phyloP scores from a whole-genome alignment of 2,797 vertebrate genomes.

The Trematomus bernacchii region DNA sequence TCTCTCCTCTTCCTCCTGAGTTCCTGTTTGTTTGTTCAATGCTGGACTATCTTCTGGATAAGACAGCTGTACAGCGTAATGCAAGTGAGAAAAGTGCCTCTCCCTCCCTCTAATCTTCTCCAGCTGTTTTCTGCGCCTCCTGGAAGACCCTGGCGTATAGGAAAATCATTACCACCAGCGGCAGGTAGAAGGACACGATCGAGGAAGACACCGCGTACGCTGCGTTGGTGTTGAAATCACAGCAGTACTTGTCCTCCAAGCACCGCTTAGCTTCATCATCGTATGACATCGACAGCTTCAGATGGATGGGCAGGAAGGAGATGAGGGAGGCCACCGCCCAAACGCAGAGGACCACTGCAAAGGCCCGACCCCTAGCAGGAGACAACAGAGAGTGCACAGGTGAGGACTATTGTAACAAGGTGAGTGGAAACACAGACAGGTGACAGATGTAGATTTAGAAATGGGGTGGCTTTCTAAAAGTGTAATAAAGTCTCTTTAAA shows the following conservation, averaged over 20 bases:
- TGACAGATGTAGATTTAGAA: not conserved
- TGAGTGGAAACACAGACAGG: not conserved
- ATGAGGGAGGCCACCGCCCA: conserved; percentile 95
- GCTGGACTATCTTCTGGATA: conserved; percentile 51
- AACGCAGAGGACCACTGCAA: conserved; percentile 89
- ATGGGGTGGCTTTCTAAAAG: not conserved
- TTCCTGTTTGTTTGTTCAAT: conserved; percentile 40
- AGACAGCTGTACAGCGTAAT: conserved; percentile 72
- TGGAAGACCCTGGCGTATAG: conserved; percentile 94
- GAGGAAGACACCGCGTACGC: conserved; percentile 94
- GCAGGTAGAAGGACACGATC: conserved; percentile 96
- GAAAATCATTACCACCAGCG: conserved; percentile 94
- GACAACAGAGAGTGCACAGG: conserved; percentile 3
- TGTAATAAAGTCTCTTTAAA: too few species aligned
- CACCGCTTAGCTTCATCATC: conserved; percentile 76
- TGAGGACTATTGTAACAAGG: not conserved
- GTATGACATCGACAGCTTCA: conserved; percentile 89
- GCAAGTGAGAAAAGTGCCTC: conserved; percentile 84
- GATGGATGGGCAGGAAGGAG: conserved; percentile 96
- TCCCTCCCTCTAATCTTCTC: conserved; percentile 92
- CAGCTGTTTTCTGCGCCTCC: conserved; percentile 94
- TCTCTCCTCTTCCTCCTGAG: conserved; percentile 44
- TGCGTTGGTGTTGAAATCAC: conserved; percentile 93
- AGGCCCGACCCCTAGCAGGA: conserved; percentile 89
- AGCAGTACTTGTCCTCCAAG: conserved; percentile 84